phyloP scores from a whole-genome alignment of 2,113 vertebrate species.

The Brachypodius melanocephalos region DNA sequence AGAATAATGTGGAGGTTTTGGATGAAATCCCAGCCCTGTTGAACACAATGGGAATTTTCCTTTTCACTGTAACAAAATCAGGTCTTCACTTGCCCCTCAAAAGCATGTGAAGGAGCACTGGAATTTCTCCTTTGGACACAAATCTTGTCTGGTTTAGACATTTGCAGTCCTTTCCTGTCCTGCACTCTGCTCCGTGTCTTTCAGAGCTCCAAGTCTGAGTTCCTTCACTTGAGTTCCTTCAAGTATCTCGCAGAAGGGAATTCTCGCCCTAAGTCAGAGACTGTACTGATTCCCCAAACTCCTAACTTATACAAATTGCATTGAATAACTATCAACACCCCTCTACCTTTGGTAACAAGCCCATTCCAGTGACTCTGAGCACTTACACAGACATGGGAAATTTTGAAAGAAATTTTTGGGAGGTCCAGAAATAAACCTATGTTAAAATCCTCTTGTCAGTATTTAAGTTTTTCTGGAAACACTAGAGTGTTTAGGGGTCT shows the following conservation, averaged over 20 bases:
- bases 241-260: background rate
- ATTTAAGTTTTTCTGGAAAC: background rate
- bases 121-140: background rate
- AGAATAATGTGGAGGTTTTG: slow-evolving; percentile 2
- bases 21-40: slow-evolving; percentile 22
- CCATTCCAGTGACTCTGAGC: background rate
- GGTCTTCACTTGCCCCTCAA: background rate
- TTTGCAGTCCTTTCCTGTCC: background rate
- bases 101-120: background rate
- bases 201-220: background rate
- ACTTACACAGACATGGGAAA: background rate
- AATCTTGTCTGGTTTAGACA: background rate
- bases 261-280: background rate
- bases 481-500: background rate
- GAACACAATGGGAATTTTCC: background rate
- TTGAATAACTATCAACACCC: background rate
- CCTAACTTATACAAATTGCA: background rate
- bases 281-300: background rate
- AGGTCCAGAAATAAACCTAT: background rate
- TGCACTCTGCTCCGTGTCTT: background rate
- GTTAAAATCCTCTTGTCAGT: background rate
- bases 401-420: background rate
- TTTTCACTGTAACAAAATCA: background rate
- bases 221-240: background rate
- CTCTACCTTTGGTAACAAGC: background rate